Evolutionary conservation across 2,113 vertebrate genomes (phyloP).

Genomic region (Charina bottae): DNA sequence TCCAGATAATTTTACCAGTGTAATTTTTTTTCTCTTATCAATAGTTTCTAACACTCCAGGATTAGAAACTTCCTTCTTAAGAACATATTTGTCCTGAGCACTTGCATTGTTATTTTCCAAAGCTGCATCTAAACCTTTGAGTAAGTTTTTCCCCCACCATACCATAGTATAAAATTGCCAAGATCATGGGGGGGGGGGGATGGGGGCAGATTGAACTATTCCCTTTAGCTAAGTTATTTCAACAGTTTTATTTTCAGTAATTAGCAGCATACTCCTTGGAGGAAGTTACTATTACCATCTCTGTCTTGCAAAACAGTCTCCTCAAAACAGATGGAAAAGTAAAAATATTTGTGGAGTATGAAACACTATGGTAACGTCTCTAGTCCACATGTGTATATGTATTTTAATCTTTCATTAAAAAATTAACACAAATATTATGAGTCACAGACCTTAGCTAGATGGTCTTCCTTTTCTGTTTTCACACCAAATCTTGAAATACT

Average conservation of each 20-base stretch:
- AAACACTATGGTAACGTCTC: not conserved
- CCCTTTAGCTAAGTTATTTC: not conserved
- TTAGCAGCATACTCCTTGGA: not conserved
- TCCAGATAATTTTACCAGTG: not conserved
- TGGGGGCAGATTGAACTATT: not conserved
- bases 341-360: not conserved
- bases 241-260: not conserved
- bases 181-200: not conserved
- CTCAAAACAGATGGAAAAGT: not conserved
- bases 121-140: not conserved
- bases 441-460: constrained; percentile 87
- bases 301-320: not conserved
- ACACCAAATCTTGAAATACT: constrained; percentile 90
- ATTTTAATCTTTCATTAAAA: not conserved
- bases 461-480: constrained; percentile 93
- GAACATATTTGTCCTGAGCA: not conserved
- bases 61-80: not conserved
- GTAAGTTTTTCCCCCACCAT: no score
- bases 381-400: not conserved
- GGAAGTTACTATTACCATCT: not conserved
- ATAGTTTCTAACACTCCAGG: not conserved
- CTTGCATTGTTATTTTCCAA: not conserved
- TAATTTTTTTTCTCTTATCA: not conserved
- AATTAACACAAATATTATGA: not conserved
- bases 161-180: not conserved